Conservation (phyloP, 2,113 vertebrate genomes). For the Daubentonia madagascariensis region DNA sequence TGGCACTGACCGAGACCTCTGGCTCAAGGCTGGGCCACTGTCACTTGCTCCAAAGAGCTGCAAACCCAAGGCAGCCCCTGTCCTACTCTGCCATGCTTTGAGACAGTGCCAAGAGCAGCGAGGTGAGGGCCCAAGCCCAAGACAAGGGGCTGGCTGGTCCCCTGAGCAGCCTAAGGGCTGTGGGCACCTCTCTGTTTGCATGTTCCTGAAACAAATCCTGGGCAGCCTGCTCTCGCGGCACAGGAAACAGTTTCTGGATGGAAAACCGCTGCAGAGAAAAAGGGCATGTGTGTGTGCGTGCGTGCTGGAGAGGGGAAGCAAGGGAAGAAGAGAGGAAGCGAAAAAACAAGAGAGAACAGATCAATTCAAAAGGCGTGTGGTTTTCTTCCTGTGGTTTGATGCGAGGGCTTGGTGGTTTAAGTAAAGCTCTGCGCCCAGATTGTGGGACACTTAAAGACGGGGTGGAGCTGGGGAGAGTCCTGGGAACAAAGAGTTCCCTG, state of each 20-base stretch:
- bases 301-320: background rate
- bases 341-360: constrained; percentile 71
- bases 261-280: constrained; percentile 36
- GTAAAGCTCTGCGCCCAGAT: constrained; percentile 74
- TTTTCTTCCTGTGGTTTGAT: constrained; percentile 82
- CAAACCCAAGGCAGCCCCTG: background rate
- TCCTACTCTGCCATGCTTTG: background rate
- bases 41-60: background rate
- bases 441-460: constrained; percentile 54
- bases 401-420: constrained; percentile 73
- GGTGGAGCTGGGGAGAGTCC: constrained; percentile 32
- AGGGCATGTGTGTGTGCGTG: too few relatives aligned
- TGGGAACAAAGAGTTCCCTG: constrained; percentile 71
- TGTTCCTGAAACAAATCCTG: constrained; percentile 52
- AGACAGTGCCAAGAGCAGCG: background rate
- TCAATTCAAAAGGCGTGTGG: constrained; percentile 79
- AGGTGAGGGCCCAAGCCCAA: background rate
- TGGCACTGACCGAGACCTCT: background rate
- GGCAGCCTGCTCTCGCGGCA: background rate
- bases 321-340: background rate
- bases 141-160: background rate
- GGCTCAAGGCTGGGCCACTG: background rate
- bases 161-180: background rate
- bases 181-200: constrained; percentile 59
- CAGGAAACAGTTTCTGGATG: constrained; percentile 69